Evolutionary conservation across 1,140 invertebrate species (phyloP), one percentile per base, ranked within the genome.

Genomic region (Phenacoccus solenopsis): DNA sequence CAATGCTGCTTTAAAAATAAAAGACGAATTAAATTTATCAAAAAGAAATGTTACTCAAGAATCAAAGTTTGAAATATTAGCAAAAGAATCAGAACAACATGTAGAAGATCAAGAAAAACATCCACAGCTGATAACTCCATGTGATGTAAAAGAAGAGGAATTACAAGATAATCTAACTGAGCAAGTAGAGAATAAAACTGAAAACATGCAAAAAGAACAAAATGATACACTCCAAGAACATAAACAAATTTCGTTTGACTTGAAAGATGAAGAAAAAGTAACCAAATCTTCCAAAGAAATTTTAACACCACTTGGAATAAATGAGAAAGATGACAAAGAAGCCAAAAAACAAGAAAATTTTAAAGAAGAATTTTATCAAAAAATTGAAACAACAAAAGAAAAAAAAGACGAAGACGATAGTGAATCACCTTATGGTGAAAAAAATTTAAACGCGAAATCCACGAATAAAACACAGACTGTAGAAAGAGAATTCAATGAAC

Each of bases 51-150:
- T 57, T 28, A 56, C 70, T 16, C 67, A 72, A 67, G 70, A 76
- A 73, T 72, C 73, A 67, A 70, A 76, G 68, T 71, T 71, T 27
- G 74, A 74, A 69, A 70, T 67, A 72, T 70, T 76, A 71, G 72
- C 76, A 70, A 73, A 77, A 30, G 72, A 74, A 75, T 69, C 73
- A 72, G 73, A 74, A 4, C 49, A 70, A 30, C 16, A 1, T n/a
- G n/a, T n/a, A n/a, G n/a, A n/a, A n/a, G n/a, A n/a, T n/a, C n/a
- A n/a, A n/a, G n/a, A n/a, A n/a, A n/a, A n/a, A n/a, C n/a, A n/a
- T n/a, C n/a, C n/a, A n/a, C 9, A n/a, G 35, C 35, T 28, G 57
- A 68, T 67, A 28, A 32, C 32, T 12, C 25, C 28, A 35, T 68
- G 57, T 32, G 71, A 57, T 21, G 69, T 74, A 70, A 21, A 67